Base-by-base conservation (phyloP, 2,888 invertebrate species). In the Eupithecia vulgata region DNA sequence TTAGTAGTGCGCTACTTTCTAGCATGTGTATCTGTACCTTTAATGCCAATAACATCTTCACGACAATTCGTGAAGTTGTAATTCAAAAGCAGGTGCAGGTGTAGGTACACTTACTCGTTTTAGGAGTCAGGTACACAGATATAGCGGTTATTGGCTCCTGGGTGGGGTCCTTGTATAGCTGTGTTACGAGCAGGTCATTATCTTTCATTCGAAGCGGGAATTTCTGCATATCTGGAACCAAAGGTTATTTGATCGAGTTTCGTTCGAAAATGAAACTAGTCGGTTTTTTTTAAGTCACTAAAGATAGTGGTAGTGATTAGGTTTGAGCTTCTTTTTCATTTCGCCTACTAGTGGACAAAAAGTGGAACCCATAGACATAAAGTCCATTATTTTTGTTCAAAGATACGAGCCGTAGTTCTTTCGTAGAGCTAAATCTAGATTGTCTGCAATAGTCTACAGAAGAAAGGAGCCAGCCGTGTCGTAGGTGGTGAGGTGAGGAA, bases 121-220 rank as follows among this genome's bases (percentile, higher is more conserved):
- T 99, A 17, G 99, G 99, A n/a, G 99, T 99, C 42, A 99, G 95
- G 91, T 99, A 99, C 2, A 99, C 99, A 42, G 99, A 99, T 86
- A 99, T 98, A 8, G 99, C 99, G 35, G 99, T 99, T 73, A 99
- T 99, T 6, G 98, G 97, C 90, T 99, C 99, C 82, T 97, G 97
- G 79, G 97, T 97, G 2, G 99, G 98, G 92, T 99, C 99, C 85
- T 97, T 96, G 88, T 99, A 99, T 40, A 99, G 93, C 90, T 99
- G 99, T 3, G 99, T 99, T 15, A 99, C 99, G 37, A 99, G 94
- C 13, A 99, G 94, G 94, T 99, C 99, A 88, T 99, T 99, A 90
- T 99, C 99, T 90, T 99, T 99, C 99, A 99, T 99, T 64, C 99
- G 95, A 10, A 99, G 91, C 0, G 99, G 99, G 91, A 99, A 99